Percentiles rank a stretch among this genome's conserved stretches.
Conservation (phyloP, 2,113 vertebrate species). For the Notechis scutatus region DNA sequence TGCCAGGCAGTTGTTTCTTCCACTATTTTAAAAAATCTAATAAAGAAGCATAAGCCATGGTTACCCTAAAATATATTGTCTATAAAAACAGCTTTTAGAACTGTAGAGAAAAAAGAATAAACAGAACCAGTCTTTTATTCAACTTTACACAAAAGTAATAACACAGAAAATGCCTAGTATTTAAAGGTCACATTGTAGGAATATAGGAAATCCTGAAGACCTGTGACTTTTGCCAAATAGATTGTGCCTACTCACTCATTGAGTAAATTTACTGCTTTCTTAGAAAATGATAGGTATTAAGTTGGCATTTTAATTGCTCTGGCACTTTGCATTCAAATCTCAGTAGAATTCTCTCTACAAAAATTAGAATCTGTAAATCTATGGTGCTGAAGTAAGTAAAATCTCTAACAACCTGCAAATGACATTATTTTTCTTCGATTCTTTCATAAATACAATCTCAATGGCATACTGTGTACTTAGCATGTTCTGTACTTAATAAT, state of each 20-base stretch:
- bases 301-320: constrained; percentile 11
- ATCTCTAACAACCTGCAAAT: background rate
- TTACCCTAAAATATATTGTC: background rate
- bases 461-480: constrained; percentile 17
- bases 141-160: background rate
- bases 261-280: constrained; percentile 26
- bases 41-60: background rate
- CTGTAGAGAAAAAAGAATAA: background rate
- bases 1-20: background rate
- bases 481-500: constrained; percentile 14
- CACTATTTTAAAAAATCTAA: background rate
- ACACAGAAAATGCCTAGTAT: background rate
- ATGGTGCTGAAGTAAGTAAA: background rate
- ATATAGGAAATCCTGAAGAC: background rate
- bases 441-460: background rate
- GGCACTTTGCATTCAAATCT: constrained; percentile 7
- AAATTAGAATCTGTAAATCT: background rate
- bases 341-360: constrained; percentile 17
- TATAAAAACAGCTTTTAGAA: background rate
- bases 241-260: constrained; percentile 17
- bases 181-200: constrained; percentile 17
- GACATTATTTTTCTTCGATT: background rate
- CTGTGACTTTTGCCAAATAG: constrained; percentile 28
- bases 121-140: background rate
- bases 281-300: constrained; percentile 21